Evolutionary conservation across 2,113 vertebrate genomes (phyloP).

Genomic region (Calonectris borealis): DNA sequence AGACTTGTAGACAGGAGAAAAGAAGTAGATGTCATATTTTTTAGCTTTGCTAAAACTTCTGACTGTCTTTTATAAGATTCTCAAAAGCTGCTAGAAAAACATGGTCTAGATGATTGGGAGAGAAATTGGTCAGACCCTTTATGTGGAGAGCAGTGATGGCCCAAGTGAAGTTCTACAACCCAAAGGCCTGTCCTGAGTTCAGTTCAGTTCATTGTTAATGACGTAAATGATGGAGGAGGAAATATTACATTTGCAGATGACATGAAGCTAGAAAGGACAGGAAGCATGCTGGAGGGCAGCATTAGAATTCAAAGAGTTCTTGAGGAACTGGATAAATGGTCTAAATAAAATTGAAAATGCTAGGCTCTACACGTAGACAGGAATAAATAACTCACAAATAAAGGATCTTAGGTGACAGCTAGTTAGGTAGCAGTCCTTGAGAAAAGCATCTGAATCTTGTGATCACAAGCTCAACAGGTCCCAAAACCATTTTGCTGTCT

Average conservation of each 20-base stretch:
- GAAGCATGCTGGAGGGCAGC: not conserved
- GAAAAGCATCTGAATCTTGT: not conserved
- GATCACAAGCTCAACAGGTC: not conserved
- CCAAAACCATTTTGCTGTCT: not conserved
- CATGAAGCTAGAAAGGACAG: not conserved
- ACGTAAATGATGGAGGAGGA: conserved; percentile 10
- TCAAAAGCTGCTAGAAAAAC: not conserved
- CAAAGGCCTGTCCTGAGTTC: not conserved
- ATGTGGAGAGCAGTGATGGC: not conserved
- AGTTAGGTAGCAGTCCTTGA: conserved; percentile 27
- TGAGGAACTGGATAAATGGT: conserved; percentile 26
- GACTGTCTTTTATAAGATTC: not conserved
- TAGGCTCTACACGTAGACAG: not conserved
- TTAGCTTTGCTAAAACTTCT: not conserved
- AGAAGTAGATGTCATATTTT: not conserved
- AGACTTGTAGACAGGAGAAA: not conserved
- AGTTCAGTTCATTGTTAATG: not conserved
- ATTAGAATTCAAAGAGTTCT: conserved; percentile 50
- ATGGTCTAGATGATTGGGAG: not conserved
- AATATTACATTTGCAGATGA: conserved; percentile 27
- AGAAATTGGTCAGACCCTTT: not conserved
- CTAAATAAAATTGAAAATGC: conserved; percentile 46
- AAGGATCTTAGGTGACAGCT: conserved; percentile 3
- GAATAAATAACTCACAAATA: conserved; percentile 25
- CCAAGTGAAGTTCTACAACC: not conserved